Base-by-base conservation (phyloP, 1,140 invertebrate species). In the Plodia interpunctella region DNA sequence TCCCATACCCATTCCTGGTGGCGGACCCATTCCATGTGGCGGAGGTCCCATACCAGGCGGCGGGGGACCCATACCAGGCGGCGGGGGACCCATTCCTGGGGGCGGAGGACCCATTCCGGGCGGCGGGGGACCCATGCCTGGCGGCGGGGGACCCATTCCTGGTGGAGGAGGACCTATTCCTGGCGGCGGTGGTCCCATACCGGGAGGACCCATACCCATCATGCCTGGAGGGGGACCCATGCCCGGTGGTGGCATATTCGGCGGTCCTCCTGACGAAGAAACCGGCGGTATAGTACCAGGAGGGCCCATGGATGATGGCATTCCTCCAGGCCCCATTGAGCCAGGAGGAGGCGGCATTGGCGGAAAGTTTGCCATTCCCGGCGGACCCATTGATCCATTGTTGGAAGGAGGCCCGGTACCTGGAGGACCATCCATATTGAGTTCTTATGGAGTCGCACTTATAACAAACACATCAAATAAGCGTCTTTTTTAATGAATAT, bases 281-380 rank as follows among this genome's bases (percentile, higher is more conserved):
- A 78, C 77, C n/a, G 82, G 72, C 10, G 78, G 76, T 70, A 83
- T 81, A 8, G 66, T 56, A 18, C 80, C 83, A 0, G 81, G 78
- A 0, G 83, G 81, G n/a, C 76, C 83, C 65, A 83, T 79, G 9
- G 76, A 72, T 2, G 75, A 76, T 5, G 74, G 68, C 66, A 80
- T 74, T 10, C 52, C 74, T 9, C 68, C 69, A 13, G 73, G 59
- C 8, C 68, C 68, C 66, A 80, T 77, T n/a, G 78, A 59, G 3
- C 81, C 81, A 2, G 82, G 81, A 2, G 80, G 83, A 17, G 84
- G 84, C 2, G 83, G 83, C 78, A 85, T 87, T 25, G 82, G 76
- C 18, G 83, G 83, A 74, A 83, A 87, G 56, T 59, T 78, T 61
- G 80, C 68, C 72, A 88, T 83, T 11, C 78, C 80, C 62, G 85